phyloP scores from a whole-genome alignment of 2,888 invertebrate species.

The Dicycla oo region DNA sequence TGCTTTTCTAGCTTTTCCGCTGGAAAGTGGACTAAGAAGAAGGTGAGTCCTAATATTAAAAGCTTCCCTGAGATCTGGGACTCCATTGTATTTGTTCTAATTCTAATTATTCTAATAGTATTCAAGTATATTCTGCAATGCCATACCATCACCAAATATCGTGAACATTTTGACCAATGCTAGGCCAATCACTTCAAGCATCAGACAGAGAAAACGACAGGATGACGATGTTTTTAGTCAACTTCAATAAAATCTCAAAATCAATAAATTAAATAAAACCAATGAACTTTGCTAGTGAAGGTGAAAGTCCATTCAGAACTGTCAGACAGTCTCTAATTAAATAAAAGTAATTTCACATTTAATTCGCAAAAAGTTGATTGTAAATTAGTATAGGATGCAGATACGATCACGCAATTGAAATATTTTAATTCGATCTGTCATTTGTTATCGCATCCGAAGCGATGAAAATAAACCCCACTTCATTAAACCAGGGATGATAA shows the following conservation, averaged over 20 bases:
- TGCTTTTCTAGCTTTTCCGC: background rate
- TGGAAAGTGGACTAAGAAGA: background rate
- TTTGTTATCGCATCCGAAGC: conserved; percentile 62
- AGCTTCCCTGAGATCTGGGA: background rate
- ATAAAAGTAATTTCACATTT: conserved; percentile 64
- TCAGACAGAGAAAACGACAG: conserved; percentile 25
- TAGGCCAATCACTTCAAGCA: conserved; percentile 10
- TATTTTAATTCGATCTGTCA: conserved; percentile 75
- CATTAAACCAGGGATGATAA: conserved; percentile 67
- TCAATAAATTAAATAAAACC: conserved; percentile 55
- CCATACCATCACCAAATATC: background rate
- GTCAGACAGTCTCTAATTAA: conserved; percentile 60
- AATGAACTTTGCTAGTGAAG: conserved; percentile 53
- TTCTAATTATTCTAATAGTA: no score
- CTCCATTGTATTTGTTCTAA: no score
- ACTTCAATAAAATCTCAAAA: conserved; percentile 42
- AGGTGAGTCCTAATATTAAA: no score
- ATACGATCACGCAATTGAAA: conserved; percentile 71
- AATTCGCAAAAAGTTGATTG: conserved; percentile 68
- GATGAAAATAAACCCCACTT: conserved; percentile 67
- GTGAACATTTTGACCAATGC: background rate
- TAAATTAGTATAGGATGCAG: conserved; percentile 64
- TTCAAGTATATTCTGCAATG: background rate
- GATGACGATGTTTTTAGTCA: conserved; percentile 26
- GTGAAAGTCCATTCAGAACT: conserved; percentile 59